Conservation (phyloP, 2,797 vertebrate genomes). For the Sebastolobus altivelis region DNA sequence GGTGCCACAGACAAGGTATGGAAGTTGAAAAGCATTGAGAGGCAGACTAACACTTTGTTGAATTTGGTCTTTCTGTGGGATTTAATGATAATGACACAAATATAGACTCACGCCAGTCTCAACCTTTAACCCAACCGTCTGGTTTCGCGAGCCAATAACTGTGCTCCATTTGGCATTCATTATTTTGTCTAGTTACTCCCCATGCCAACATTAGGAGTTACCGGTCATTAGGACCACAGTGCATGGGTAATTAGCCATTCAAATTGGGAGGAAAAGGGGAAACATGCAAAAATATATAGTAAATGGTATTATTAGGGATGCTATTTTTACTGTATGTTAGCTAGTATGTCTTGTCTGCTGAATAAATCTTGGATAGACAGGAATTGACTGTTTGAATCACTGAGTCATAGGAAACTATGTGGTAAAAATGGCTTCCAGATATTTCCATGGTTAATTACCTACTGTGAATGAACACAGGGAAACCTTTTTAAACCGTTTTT, state of each 20-base stretch:
- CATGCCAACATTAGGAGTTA: constrained; percentile 27
- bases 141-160: constrained; percentile 11
- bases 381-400: constrained; percentile 66
- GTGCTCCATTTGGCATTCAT: constrained; percentile 10
- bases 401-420: constrained; percentile 71
- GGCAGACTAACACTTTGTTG: constrained; percentile 7
- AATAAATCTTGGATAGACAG: constrained; percentile 63
- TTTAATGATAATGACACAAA: constrained; percentile 31
- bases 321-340: constrained; percentile 42
- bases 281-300: constrained; percentile 28
- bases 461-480: constrained; percentile 79
- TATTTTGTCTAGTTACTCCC: constrained; percentile 29
- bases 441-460: constrained; percentile 78
- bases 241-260: constrained; percentile 36
- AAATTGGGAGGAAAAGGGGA: constrained; percentile 14
- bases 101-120: constrained; percentile 23
- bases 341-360: constrained; percentile 43
- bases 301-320: constrained; percentile 45
- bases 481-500: constrained; percentile 65
- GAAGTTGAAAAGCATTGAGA: constrained; percentile 4
- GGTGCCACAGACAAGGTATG: constrained; percentile 6
- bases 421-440: constrained; percentile 79
- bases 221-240: constrained; percentile 33
- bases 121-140: constrained; percentile 30
- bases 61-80: constrained; percentile 20